Conservation (phyloP, 30 jellyfish, hydroid and myxozoan genomes). For the Cassiopea andromeda region DNA sequence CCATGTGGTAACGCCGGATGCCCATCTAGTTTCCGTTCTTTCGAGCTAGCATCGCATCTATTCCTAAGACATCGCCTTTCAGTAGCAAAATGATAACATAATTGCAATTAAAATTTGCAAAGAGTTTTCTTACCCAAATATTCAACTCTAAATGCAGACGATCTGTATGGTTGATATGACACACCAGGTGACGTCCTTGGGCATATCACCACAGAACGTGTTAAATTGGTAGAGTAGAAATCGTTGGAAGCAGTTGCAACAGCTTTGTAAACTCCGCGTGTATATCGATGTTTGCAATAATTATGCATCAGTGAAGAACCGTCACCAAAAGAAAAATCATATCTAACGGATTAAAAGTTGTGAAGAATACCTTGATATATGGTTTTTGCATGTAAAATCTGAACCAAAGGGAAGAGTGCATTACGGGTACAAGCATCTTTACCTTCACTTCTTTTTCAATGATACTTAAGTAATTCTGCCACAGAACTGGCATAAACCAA, state of each 20-base stretch:
- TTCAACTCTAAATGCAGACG: constrained; percentile 29
- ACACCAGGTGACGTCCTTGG: constrained; percentile 8
- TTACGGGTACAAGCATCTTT: too few relatives aligned
- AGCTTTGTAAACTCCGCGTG: constrained; percentile 31
- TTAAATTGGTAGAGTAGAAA: constrained; percentile 25
- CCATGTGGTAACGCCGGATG: too few relatives aligned
- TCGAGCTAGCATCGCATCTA: too few relatives aligned
- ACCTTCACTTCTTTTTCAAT: too few relatives aligned
- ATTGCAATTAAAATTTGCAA: neutral
- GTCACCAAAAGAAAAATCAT: constrained; percentile 44
- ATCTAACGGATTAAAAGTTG: neutral
- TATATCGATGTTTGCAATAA: constrained; percentile 33
- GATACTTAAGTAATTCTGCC: too few relatives aligned
- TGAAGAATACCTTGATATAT: too few relatives aligned
- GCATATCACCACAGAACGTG: constrained; percentile 27
- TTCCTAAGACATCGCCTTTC: too few relatives aligned
- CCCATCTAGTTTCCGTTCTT: too few relatives aligned
- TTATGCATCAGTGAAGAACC: constrained; percentile 10
- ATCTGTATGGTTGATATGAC: constrained; percentile 8
- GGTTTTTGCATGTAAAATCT: too few relatives aligned
- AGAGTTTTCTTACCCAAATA: constrained; percentile 12
- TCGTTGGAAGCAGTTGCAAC: constrained; percentile 43
- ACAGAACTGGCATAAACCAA: too few relatives aligned
- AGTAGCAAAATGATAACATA: too few relatives aligned
- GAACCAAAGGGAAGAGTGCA: too few relatives aligned